phyloP scores from a whole-genome alignment of 92 coral and sea anemone species.

The Epizoanthus illoricatus region DNA sequence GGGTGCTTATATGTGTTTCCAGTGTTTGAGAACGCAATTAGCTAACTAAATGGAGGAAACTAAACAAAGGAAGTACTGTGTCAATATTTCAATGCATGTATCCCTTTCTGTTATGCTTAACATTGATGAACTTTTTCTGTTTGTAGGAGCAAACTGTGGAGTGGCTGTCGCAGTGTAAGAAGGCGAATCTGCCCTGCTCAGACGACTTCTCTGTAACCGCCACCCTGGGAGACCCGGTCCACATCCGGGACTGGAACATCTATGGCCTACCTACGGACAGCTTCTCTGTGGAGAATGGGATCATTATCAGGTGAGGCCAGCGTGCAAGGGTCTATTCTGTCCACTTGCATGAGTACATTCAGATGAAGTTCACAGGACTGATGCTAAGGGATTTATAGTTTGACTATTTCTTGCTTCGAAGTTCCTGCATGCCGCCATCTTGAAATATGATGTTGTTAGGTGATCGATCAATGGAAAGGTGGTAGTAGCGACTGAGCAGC shows the following conservation, averaged over 20 bases:
- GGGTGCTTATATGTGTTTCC: too few relatives aligned
- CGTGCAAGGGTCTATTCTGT: not conserved
- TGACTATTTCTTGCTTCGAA: too few relatives aligned
- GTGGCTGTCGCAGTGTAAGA: conserved; percentile 76
- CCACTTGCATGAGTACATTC: not conserved
- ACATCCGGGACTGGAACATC: conserved; percentile 98
- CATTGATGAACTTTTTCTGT: not conserved
- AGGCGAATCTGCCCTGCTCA: conserved; percentile 85
- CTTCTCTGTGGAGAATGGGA: conserved; percentile 98
- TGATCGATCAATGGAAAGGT: too few relatives aligned
- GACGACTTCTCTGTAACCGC: conserved; percentile 95
- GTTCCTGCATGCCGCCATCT: too few relatives aligned
- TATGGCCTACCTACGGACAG: conserved; percentile 98
- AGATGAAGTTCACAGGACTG: not conserved
- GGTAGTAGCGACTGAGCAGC: too few relatives aligned
- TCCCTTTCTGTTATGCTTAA: not conserved
- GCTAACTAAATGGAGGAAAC: too few relatives aligned
- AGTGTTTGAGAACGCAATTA: too few relatives aligned
- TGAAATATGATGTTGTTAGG: too few relatives aligned
- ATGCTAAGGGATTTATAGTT: too few relatives aligned
- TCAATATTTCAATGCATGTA: too few relatives aligned
- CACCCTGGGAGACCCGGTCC: conserved; percentile 94
- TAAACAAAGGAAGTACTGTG: too few relatives aligned
- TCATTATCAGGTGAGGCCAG: conserved; percentile 74
- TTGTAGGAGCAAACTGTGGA: conserved; percentile 76